Conservation (phyloP, 2,113 vertebrate species). For the Piliocolobus tephrosceles region DNA sequence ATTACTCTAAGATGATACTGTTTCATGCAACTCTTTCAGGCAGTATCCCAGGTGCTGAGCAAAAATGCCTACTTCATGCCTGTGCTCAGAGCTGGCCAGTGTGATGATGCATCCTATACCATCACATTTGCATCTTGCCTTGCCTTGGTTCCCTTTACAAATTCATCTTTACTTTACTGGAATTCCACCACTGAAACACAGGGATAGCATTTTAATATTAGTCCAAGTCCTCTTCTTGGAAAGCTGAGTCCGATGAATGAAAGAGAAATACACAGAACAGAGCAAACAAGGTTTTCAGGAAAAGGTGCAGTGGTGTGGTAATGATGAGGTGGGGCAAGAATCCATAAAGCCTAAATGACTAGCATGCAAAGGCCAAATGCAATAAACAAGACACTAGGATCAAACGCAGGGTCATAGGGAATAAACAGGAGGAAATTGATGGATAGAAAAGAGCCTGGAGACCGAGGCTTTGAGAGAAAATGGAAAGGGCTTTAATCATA, state of each 20-base stretch:
- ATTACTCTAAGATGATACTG: neutral
- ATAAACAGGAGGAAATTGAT: neutral
- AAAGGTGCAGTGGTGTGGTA: neutral
- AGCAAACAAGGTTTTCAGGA: neutral
- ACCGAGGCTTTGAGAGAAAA: neutral
- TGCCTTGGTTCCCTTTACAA: neutral
- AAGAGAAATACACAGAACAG: neutral
- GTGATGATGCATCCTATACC: neutral
- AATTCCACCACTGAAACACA: neutral
- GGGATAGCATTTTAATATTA: neutral
- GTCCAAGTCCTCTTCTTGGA: neutral
- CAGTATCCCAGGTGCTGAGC: neutral
- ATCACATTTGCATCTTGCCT: neutral
- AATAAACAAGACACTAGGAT: neutral
- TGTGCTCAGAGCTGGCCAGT: neutral
- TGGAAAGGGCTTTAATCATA: neutral
- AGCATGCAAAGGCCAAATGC: accelerated
- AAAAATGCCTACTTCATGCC: neutral
- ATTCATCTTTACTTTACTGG: neutral
- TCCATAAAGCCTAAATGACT: neutral
- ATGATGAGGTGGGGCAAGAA: neutral
- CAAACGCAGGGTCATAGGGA: neutral
- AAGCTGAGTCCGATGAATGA: neutral
- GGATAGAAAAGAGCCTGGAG: neutral
- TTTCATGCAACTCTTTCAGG: neutral